Conservation (phyloP, 2,888 invertebrate genomes). For the Eupeodes latifasciatus region DNA sequence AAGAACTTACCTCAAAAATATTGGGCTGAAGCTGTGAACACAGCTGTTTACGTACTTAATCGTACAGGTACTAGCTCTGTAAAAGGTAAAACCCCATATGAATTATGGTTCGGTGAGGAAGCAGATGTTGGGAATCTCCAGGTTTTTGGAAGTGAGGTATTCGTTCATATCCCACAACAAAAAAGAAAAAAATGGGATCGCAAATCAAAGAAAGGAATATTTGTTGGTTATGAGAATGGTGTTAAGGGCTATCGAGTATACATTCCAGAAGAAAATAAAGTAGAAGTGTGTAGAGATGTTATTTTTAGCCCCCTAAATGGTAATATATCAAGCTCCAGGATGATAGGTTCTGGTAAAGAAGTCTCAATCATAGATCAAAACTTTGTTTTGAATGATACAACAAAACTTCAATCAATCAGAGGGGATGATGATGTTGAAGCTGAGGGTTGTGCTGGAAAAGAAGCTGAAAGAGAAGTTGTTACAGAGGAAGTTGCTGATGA, state of each 20-base stretch:
- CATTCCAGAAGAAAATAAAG: background rate
- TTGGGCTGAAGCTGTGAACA: background rate
- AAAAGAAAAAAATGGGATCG: constrained; percentile 19
- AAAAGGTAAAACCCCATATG: background rate
- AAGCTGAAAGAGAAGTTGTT: background rate
- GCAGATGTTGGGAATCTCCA: background rate
- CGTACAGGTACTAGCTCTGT: background rate
- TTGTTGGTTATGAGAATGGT: constrained; percentile 17
- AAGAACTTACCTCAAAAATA: constrained; percentile 1
- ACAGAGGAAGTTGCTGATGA: background rate
- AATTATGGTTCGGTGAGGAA: background rate
- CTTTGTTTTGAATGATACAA: background rate
- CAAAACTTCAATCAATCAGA: too few species aligned
- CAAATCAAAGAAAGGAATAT: constrained; percentile 24
- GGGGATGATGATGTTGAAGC: background rate
- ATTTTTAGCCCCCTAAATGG: background rate
- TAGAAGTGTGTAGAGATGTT: constrained; percentile 3
- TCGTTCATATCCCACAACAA: background rate
- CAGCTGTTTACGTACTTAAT: background rate
- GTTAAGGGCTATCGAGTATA: background rate
- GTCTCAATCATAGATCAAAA: background rate
- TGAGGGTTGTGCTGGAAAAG: background rate
- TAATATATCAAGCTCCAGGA: background rate
- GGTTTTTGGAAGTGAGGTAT: constrained; percentile 32
- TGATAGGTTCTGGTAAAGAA: background rate